A percentile compares a stretch with the other conserved stretches of the same genome.
Evolutionary conservation across 2,888 invertebrate species (phyloP).

Genomic region (Melangyna quadrimaculata): DNA sequence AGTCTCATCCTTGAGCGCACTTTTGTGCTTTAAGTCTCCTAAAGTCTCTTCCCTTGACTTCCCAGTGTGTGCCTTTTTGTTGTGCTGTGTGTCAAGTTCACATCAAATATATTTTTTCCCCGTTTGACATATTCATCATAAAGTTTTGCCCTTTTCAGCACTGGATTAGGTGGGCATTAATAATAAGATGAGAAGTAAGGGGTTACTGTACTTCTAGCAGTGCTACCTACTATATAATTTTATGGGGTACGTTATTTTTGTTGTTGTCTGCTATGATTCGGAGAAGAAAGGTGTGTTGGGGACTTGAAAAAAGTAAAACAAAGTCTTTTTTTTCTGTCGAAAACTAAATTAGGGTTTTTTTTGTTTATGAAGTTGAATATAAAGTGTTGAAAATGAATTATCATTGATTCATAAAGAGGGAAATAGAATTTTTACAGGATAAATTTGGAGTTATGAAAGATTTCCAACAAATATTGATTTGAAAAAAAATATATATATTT

Average conservation of each 20-base stretch:
- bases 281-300: not conserved
- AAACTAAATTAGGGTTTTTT: not conserved
- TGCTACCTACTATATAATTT: not conserved
- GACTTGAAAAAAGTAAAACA: not conserved
- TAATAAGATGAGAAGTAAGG: not conserved
- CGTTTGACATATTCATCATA: constrained; percentile 20
- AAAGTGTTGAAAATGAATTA: not conserved
- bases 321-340: not conserved
- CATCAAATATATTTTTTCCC: constrained; percentile 20
- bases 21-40: constrained; percentile 54
- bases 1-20: constrained; percentile 18
- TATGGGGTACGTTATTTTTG: not conserved
- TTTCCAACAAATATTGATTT: not conserved
- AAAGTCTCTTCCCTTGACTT: constrained; percentile 32
- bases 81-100: constrained; percentile 59
- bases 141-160: constrained; percentile 23
- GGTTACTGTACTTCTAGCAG: not conserved
- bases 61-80: not conserved
- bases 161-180: constrained; percentile 18
- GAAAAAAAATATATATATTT: too few species aligned
- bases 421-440: not conserved
- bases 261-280: not conserved
- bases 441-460: not conserved
- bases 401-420: not conserved
- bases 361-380: not conserved